phyloP scores from a whole-genome alignment of 2,888 invertebrate species.

The Drosophila borealis region DNA sequence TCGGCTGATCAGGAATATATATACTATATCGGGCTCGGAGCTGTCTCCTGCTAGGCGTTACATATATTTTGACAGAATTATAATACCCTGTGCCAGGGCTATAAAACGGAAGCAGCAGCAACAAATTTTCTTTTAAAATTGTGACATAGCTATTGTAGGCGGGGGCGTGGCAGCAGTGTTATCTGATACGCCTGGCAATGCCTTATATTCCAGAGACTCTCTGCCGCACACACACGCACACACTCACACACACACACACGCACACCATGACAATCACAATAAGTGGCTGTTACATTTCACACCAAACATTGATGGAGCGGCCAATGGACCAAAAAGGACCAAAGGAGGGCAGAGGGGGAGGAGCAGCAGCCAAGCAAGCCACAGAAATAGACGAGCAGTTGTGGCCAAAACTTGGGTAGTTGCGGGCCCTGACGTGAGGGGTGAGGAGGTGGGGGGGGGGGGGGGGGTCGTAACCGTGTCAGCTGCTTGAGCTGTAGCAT shows the following conservation, averaged over 20 bases:
- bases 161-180: constrained; percentile 25
- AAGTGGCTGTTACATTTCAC: constrained; percentile 81
- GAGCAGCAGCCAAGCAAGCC: constrained; percentile 47
- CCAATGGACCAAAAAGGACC: constrained; percentile 36
- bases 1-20: too few species aligned
- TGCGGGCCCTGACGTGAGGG: background rate
- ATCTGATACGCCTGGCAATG: constrained; percentile 64
- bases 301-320: constrained; percentile 74
- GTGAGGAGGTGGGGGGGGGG: background rate
- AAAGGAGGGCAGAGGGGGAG: constrained; percentile 10
- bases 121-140: constrained; percentile 12
- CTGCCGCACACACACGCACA: constrained; percentile 7
- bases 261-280: constrained; percentile 70
- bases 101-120: background rate
- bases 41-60: too few species aligned
- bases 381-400: constrained; percentile 55
- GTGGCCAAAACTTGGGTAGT: constrained; percentile 31
- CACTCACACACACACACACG: constrained; percentile 24
- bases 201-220: constrained; percentile 15
- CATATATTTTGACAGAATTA: too few species aligned
- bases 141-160: background rate
- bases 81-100: too few species aligned
- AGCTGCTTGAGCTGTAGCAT: constrained; percentile 55
- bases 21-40: too few species aligned
- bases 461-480: constrained; percentile 48